Base-by-base conservation (phyloP, 2,888 invertebrate species). In the Pecten maximus region DNA sequence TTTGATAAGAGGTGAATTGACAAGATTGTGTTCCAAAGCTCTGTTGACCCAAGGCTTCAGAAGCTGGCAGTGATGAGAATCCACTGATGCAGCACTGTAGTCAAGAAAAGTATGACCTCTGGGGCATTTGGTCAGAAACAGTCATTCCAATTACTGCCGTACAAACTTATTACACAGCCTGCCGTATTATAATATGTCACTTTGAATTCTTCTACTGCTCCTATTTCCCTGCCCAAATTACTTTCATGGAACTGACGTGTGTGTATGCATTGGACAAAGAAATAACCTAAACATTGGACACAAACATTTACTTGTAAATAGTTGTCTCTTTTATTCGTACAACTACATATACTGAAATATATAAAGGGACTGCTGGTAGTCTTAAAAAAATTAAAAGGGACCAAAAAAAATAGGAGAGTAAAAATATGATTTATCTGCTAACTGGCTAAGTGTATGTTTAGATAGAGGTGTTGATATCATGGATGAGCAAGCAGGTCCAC, bases 101-200 rank as follows among this genome's bases (percentile, higher is more conserved):
- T 88, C 40, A 40, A 44, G 48, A 88, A 88, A 88, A 35, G n/a
- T 28, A 88, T 44, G 88, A 88, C 88, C 88, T 88, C 88, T 44
- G 28, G 88, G 88, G 88, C 19, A 88, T 44, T 44, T 40, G 88
- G 88, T 88, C 88, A 88, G 88, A 88, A 40, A 28, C 88, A 88
- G 88, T 48, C 88, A 44, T 88, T 88, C 48, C 48, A 88, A 88
- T 88, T 88, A 88, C 88, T 88, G 88, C 74, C 74, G 19, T 35
- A 74, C 74, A 74, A 74, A 74, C 74, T 74, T 74, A 74, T 74
- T 74, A 74, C 28, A 28, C 74, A 74, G 74, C 74, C 74, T 74
- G 74, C 74, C 35, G 35, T 8, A 74, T 74, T 74, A 74, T 74
- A 74, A 74, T 74, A 74, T 74, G 74, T 74, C 74, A 74, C 74